Evolutionary conservation across 2,113 vertebrate species (phyloP).

Genomic region (Leptocoma aspasia): DNA sequence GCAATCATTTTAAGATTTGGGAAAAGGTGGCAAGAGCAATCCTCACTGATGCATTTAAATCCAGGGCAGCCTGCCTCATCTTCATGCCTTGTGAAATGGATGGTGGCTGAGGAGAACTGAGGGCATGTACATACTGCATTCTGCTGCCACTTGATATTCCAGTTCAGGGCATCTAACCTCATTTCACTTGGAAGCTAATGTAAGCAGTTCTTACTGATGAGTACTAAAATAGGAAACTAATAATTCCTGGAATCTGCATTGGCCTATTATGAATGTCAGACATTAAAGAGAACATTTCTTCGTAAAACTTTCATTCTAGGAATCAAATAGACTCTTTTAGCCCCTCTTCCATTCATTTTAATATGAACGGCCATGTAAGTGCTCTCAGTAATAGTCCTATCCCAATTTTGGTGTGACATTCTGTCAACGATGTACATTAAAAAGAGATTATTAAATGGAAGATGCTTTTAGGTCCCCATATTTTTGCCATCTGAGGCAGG

Average conservation of each 20-base stretch:
- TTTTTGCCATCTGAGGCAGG: slow-evolving; percentile 41
- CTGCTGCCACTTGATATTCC: not conserved
- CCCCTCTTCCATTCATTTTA: slow-evolving; percentile 17
- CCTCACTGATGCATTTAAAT: not conserved
- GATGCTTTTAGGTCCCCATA: slow-evolving; percentile 41
- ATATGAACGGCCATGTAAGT: slow-evolving; percentile 11
- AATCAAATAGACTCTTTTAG: slow-evolving; percentile 17
- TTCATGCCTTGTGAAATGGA: not conserved
- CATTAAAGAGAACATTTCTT: not conserved
- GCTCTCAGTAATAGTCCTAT: slow-evolving; percentile 33
- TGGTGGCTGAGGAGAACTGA: not conserved
- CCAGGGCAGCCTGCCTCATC: not conserved
- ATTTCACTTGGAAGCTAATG: slow-evolving; percentile 41
- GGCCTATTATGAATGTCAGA: slow-evolving; percentile 14
- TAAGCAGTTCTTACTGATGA: slow-evolving; percentile 40
- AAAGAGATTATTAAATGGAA: slow-evolving; percentile 50
- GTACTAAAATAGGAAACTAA: slow-evolving; percentile 49
- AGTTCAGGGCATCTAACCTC: slow-evolving; percentile 5
- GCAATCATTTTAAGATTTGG: not conserved
- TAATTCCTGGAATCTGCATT: slow-evolving; percentile 38
- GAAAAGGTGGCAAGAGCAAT: not conserved
- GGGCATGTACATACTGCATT: not conserved
- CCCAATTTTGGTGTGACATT: slow-evolving; percentile 34
- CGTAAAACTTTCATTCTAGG: slow-evolving; percentile 4
- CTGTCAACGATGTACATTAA: slow-evolving; percentile 42